Conservation (phyloP, 1,140 invertebrate species). For the Leptopilina boulardi region DNA sequence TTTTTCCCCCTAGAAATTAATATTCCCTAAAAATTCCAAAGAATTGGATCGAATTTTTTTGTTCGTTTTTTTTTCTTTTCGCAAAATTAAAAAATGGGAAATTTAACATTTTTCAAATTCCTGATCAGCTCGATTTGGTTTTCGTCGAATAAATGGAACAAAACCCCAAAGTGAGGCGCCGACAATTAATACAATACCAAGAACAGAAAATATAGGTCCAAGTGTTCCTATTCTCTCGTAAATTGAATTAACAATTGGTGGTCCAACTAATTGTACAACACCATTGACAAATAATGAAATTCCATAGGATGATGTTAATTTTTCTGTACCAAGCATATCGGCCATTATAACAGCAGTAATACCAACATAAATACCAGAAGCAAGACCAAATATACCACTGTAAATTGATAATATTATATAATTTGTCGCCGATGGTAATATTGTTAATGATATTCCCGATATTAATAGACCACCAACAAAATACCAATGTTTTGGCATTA, state of each 20-base stretch:
- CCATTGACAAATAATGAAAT: conserved; percentile 91
- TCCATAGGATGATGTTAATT: conserved; percentile 89
- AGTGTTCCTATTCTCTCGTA: conserved; percentile 81
- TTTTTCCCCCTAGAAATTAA: too few relatives aligned
- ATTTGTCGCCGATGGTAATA: conserved; percentile 80
- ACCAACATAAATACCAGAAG: conserved; percentile 90
- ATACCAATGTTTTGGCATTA: conserved; percentile 87
- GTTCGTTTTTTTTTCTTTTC: too few relatives aligned
- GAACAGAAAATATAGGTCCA: conserved; percentile 82
- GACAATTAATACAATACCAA: conserved; percentile 84
- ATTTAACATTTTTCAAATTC: neutral
- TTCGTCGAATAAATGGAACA: conserved; percentile 82
- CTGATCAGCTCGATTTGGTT: conserved; percentile 53
- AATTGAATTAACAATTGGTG: conserved; percentile 85
- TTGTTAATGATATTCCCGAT: conserved; percentile 83
- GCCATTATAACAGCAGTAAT: conserved; percentile 91
- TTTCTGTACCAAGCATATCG: conserved; percentile 88
- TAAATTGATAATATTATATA: conserved; percentile 79
- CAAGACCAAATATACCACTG: conserved; percentile 86
- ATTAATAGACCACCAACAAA: conserved; percentile 86
- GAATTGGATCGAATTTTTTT: too few relatives aligned
- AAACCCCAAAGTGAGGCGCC: conserved; percentile 85
- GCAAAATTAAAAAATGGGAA: neutral
- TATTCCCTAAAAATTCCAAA: too few relatives aligned
- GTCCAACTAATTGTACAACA: conserved; percentile 86